phyloP scores from a whole-genome alignment of 1,140 invertebrate genomes.

The Pogonognathellus flavescens region DNA sequence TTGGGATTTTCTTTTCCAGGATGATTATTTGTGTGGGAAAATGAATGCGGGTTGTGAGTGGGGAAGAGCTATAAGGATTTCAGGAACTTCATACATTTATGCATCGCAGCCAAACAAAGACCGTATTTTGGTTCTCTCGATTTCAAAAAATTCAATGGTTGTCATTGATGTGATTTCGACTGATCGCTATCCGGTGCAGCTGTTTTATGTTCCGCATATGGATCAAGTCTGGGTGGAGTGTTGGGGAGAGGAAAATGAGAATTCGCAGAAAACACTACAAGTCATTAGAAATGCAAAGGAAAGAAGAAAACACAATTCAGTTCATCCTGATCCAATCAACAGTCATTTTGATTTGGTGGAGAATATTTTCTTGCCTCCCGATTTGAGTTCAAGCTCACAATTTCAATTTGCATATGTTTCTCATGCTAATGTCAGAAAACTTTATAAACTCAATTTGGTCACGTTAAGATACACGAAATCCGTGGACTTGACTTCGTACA shows the following conservation, averaged over 20 bases:
- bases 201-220: slow-evolving; percentile 81
- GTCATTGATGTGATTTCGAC: slow-evolving; percentile 81
- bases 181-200: slow-evolving; percentile 81
- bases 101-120: slow-evolving; percentile 81
- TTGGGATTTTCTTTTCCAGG: slow-evolving; percentile 55
- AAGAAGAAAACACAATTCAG: slow-evolving; percentile 80
- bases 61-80: slow-evolving; percentile 82
- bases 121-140: slow-evolving; percentile 81
- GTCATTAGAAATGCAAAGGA: slow-evolving; percentile 83
- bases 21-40: slow-evolving; percentile 81
- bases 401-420: slow-evolving; percentile 81
- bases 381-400: slow-evolving; percentile 64
- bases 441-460: slow-evolving; percentile 84
- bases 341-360: slow-evolving; percentile 84
- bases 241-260: slow-evolving; percentile 77
- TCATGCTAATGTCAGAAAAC: slow-evolving; percentile 80
- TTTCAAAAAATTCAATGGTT: slow-evolving; percentile 77
- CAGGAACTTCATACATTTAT: slow-evolving; percentile 80
- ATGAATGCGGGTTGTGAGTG: slow-evolving; percentile 78
- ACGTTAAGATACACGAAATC: slow-evolving; percentile 83
- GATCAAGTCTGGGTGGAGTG: slow-evolving; percentile 87
- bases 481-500: slow-evolving; percentile 81
- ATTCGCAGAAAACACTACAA: slow-evolving; percentile 81
- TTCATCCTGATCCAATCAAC: slow-evolving; percentile 85
- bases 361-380: slow-evolving; percentile 79